Evolutionary conservation across 2,888 invertebrate genomes (phyloP), one percentile per base, ranked within the genome.

Genomic region (Asteroscopus sphinx): DNA sequence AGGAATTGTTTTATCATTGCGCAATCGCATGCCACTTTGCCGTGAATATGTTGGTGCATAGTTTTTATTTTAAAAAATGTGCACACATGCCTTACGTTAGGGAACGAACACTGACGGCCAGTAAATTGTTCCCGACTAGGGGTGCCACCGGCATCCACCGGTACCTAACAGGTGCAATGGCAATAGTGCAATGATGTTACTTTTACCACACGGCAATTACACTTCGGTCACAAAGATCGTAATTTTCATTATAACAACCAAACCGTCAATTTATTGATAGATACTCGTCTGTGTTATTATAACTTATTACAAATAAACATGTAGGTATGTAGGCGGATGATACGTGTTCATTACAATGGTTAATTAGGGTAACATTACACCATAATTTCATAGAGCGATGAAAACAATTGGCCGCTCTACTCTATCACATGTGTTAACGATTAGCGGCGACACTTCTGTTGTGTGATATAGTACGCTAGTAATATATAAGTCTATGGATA

Each of bases 331-430:
- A 67, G 21, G 41, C 48, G 35, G 60, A 59, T 53, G 40, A 51
- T 56, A 48, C 51, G 44, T 48, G 52, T 61, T 62, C 40, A 67
- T 55, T 68, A 56, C 37, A 68, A 53, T 42, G 21, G 56, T 45
- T 66, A 67, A 56, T 62, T 52, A 56, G 52, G 47, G 51, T 68
- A 37, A 52, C 40, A 45, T 53, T 40, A 52, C 68, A 46, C 44
- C 35, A 35, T 63, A 53, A 57, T 62, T n/a, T 57, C 52, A 63
- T 53, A 53, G 52, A 15, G 51, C 41, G 52, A 45, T 62, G 57
- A 44, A 53, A 62, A 68, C 57, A 64, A 72, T 71, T 53, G 68
- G 46, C 25, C 48, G 54, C 40, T 68, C 42, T 53, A 61, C 40
- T 68, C 42, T 53, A 61, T 68, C 54, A 40, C 51, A 54, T 48